Evolutionary conservation across 2,888 invertebrate species (phyloP).

Genomic region (Terebella lapidaria): DNA sequence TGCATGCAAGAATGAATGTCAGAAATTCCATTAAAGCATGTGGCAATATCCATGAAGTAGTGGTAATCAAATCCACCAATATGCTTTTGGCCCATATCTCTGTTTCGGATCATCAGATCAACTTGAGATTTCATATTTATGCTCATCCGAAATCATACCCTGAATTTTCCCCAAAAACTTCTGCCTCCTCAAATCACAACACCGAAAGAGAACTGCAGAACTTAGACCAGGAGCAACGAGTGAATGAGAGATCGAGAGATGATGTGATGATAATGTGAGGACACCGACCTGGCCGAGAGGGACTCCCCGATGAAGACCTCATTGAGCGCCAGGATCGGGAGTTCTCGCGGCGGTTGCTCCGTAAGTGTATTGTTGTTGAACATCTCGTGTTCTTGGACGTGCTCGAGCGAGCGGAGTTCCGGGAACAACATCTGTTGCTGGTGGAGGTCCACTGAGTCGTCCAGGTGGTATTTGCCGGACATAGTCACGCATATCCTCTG

Average conservation of each 20-base stretch:
- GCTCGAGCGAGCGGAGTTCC: slow-evolving; percentile 55
- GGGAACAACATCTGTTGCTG: slow-evolving; percentile 61
- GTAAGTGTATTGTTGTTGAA: slow-evolving; percentile 5
- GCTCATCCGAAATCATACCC: too few species aligned
- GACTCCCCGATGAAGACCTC: slow-evolving; percentile 98
- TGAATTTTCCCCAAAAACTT: too few species aligned
- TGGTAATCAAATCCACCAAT: too few species aligned
- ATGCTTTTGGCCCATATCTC: too few species aligned
- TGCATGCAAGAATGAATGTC: neutral
- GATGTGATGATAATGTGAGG: too few species aligned
- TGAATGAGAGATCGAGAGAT: too few species aligned
- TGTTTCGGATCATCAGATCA: too few species aligned
- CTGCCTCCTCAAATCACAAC: too few species aligned
- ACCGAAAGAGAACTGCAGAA: too few species aligned
- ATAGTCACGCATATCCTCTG: slow-evolving; percentile 84
- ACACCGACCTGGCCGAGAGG: slow-evolving; percentile 70
- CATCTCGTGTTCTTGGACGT: slow-evolving; percentile 41
- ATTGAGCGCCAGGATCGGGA: slow-evolving; percentile 91
- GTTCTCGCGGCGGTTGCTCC: slow-evolving; percentile 46
- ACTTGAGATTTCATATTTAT: too few species aligned
- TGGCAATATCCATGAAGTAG: too few species aligned
- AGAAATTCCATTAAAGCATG: neutral
- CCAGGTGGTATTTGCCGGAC: slow-evolving; percentile 64
- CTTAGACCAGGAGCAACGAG: too few species aligned
- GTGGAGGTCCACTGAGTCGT: slow-evolving; percentile 69